phyloP scores from a whole-genome alignment of 2,797 vertebrate genomes.

The Vultur gryphus region DNA sequence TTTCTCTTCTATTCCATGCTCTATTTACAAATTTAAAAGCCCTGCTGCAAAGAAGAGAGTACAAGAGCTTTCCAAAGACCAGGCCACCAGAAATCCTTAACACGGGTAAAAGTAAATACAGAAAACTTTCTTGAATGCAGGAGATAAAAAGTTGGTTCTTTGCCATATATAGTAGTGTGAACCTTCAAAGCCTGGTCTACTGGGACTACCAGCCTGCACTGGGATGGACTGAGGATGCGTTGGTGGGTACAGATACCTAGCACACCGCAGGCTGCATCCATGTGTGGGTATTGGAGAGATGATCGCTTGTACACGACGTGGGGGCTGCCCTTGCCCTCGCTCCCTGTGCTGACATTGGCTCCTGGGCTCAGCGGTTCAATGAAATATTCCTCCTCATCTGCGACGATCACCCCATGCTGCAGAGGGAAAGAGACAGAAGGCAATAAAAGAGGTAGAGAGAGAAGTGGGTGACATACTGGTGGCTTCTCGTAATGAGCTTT shows the following conservation, averaged over 20 bases:
- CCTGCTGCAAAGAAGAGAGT: not conserved
- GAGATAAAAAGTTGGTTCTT: not conserved
- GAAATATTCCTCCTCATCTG: conserved; percentile 94
- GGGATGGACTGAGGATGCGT: not conserved
- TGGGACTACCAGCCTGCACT: not conserved
- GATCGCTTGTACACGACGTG: conserved; percentile 98
- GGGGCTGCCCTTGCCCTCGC: conserved; percentile 84
- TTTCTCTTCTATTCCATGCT: not conserved
- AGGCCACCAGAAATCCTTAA: not conserved
- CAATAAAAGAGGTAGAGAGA: not conserved
- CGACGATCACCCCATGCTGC: conserved; percentile 95
- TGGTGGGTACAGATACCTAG: conserved; percentile 77
- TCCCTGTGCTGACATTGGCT: conserved; percentile 76
- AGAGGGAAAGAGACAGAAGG: not conserved
- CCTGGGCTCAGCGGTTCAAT: conserved; percentile 90
- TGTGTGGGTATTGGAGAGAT: conserved; percentile 91
- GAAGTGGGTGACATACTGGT: not conserved
- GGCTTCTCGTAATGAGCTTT: rapidly evolving
- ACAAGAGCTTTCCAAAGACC: not conserved
- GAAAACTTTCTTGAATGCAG: not conserved
- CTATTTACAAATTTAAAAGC: not conserved
- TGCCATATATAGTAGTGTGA: not conserved
- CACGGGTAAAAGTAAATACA: not conserved
- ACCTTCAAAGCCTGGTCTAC: not conserved
- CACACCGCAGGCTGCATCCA: conserved; percentile 95